These are phyloP conservation scores for Ostrea edulis DNA, from an alignment of 1,140 invertebrate species.

Conservation along the genomic window DNA sequence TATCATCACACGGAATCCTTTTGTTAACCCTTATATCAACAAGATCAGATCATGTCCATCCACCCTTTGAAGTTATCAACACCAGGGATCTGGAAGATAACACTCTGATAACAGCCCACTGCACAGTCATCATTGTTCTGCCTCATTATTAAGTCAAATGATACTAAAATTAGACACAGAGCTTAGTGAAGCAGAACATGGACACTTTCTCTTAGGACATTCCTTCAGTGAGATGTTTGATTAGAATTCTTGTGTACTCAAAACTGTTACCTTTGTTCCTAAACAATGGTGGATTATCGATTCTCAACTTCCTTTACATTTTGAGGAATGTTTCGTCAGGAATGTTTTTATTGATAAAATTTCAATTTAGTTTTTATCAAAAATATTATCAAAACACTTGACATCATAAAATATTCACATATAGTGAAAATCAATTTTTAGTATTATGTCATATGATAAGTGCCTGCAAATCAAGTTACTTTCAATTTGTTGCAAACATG, in stretches of 20 bases:
- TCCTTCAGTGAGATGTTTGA: background rate
- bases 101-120: background rate
- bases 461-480: too few relatives aligned
- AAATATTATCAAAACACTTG: too few relatives aligned
- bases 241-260: background rate
- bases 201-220: background rate
- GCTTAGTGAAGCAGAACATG: background rate
- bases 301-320: too few relatives aligned
- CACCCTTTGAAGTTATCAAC: slow-evolving; percentile 15
- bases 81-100: background rate
- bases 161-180: background rate
- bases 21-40: slow-evolving; percentile 28
- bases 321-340: too few relatives aligned
- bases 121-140: background rate
- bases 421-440: too few relatives aligned
- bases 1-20: background rate
- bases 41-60: slow-evolving; percentile 14
- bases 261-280: too few relatives aligned
- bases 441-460: too few relatives aligned
- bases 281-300: too few relatives aligned
- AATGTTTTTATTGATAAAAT: too few relatives aligned
- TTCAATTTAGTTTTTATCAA: too few relatives aligned
- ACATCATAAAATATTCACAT: too few relatives aligned
- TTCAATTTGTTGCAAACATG: too few relatives aligned
- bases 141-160: background rate